These are phyloP conservation scores for Orientallactaga bullata DNA, from an alignment of 2,113 vertebrate genomes.

Conservation along the genomic window DNA sequence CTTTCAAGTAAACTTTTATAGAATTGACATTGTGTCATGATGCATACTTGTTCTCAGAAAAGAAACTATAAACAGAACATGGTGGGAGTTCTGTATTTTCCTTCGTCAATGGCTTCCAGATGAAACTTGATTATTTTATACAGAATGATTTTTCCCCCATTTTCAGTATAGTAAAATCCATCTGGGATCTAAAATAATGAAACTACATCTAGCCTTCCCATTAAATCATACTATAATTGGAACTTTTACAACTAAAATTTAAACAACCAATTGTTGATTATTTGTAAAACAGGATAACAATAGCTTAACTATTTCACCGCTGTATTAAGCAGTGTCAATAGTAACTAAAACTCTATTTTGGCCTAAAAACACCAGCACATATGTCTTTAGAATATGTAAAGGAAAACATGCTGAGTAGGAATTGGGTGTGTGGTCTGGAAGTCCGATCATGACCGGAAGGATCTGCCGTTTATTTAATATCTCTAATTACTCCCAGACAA, in stretches of 20 bases:
- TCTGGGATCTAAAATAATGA: slow-evolving; percentile 63
- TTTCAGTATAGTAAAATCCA: slow-evolving; percentile 60
- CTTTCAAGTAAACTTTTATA: neutral
- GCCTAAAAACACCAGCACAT: neutral
- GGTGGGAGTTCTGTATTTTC: neutral
- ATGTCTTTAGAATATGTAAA: neutral
- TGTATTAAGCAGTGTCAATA: slow-evolving; percentile 29
- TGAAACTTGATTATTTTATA: slow-evolving; percentile 76
- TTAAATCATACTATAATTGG: slow-evolving; percentile 61
- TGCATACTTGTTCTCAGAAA: neutral
- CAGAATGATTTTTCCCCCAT: slow-evolving; percentile 15
- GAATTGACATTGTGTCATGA: slow-evolving; percentile 11
- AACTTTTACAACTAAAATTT: slow-evolving; percentile 30
- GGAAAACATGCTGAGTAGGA: neutral
- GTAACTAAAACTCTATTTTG: slow-evolving; percentile 17
- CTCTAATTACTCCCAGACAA: neutral
- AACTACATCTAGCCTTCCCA: slow-evolving; percentile 14
- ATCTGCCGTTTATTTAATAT: neutral
- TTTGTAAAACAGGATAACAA: slow-evolving; percentile 20
- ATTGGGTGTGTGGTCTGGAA: slow-evolving; percentile 5
- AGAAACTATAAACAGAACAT: slow-evolving; percentile 54
- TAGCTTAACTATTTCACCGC: slow-evolving; percentile 9
- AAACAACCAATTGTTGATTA: slow-evolving; percentile 46
- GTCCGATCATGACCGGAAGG: neutral
- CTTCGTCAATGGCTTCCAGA: slow-evolving; percentile 66